These are phyloP conservation scores for Diadema setosum DNA, from an alignment of 35 echinoderm and acorn worm genomes.

Conservation along the genomic window DNA sequence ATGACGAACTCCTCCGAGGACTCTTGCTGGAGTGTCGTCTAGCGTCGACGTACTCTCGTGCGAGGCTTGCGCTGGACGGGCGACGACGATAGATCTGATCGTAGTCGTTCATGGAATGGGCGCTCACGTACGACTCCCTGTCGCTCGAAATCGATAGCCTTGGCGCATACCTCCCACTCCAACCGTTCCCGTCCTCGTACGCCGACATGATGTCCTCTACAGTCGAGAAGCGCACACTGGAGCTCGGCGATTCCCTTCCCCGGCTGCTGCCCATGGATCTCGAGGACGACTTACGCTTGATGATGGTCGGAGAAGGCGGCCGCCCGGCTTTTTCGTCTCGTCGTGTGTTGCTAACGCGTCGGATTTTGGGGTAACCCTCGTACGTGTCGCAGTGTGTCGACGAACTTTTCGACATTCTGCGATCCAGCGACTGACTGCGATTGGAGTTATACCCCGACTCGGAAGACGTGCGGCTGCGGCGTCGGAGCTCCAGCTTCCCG, in stretches of 20 bases:
- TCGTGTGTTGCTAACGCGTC: not conserved
- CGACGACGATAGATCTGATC: not conserved
- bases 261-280: not conserved
- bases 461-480: not conserved
- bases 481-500: not conserved
- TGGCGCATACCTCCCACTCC: not conserved
- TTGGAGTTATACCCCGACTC: slow-evolving; percentile 9
- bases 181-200: not conserved
- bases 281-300: not conserved
- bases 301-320: not conserved
- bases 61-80: not conserved
- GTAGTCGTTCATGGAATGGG: not conserved
- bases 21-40: not conserved
- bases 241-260: not conserved
- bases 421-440: not conserved
- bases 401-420: not conserved
- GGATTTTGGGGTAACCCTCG: not conserved
- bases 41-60: not conserved
- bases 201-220: not conserved
- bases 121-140: not conserved
- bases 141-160: not conserved
- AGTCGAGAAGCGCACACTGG: not conserved
- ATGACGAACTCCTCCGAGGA: not conserved
- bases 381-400: not conserved
- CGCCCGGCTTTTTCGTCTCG: not conserved